Conservation (phyloP, 2,888 invertebrate species). For the Sminthurinus aureus region DNA sequence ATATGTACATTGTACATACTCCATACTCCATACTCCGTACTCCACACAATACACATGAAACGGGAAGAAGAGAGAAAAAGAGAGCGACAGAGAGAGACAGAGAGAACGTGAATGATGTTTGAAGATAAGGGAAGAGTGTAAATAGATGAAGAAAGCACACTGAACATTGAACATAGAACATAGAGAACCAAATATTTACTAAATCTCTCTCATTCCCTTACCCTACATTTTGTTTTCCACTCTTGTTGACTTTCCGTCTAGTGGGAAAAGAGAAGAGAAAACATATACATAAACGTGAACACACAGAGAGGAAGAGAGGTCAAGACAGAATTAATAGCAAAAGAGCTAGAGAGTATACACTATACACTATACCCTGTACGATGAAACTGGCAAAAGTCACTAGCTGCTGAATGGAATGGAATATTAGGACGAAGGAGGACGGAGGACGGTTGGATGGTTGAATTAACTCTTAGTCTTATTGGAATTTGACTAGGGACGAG, state of each 20-base stretch:
- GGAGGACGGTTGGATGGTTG: no score
- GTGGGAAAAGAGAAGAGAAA: not conserved
- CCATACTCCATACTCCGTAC: no score
- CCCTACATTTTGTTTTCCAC: not conserved
- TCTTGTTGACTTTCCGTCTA: not conserved
- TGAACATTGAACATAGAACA: not conserved
- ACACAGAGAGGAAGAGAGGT: not conserved
- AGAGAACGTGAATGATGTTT: not conserved
- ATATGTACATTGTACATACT: no score
- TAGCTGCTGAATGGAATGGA: no score
- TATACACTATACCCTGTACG: no score
- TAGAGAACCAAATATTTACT: not conserved
- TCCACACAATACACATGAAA: not conserved
- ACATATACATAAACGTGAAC: not conserved
- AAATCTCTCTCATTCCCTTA: no score
- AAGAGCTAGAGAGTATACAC: not conserved
- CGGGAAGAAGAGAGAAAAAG: not conserved
- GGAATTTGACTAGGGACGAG: no score
- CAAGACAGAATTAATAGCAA: not conserved
- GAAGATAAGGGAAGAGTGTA: not conserved
- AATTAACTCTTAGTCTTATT: no score
- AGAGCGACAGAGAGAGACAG: not conserved
- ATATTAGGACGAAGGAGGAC: no score
- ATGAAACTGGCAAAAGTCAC: no score
- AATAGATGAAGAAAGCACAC: not conserved